Base-by-base conservation (phyloP, 2,797 vertebrate species). In the Karalla daura region DNA sequence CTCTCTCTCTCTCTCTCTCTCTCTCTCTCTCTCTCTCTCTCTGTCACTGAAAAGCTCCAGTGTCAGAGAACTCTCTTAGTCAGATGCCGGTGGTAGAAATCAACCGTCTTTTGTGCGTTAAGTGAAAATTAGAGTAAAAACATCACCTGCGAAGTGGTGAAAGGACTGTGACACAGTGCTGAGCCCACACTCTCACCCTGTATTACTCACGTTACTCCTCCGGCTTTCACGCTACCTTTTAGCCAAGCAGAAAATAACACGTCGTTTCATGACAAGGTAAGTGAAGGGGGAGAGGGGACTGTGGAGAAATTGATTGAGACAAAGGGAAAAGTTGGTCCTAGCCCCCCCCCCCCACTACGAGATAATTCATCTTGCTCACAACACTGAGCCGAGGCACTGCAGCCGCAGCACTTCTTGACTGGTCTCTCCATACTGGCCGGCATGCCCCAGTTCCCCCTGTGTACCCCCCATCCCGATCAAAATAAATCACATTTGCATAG, bases 281-380 rank as follows among this genome's bases (percentile, higher is more conserved):
- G 58, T 71, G 50, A 72, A 63, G 27, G 15, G 60, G 41, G 43
- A 21, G 47, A 35, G 20, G 18, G 36, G 28, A 46, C 24, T 15
- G n/a, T 13, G 15, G 23, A 65, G 58, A 56, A 40, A 58, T 47
- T 66, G 60, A 78, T 63, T 17, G 46, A 65, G 56, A 44, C 24
- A 54, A 63, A 11, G 5, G 18, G 15, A 11, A n/a, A 27, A 21
- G 7, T 13, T 32, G 40, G n/a, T 36, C 43, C 21, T 55, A 66
- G 49, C 18, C 14, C 37, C 24, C n/a, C 25, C 52, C 44, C 24
- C 23, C 70, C 32, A 40, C 41, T 46, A 2, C 25, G 17, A 65
- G 63, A 81, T 70, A 54, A 74, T 82, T 74, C 59, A 67, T 80
- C 70, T 69, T 46, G 58, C 27, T 76, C 79, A 69, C 35, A 21